Evolutionary conservation across 2,888 invertebrate species (phyloP).

Genomic region (Conistra vaccinii): DNA sequence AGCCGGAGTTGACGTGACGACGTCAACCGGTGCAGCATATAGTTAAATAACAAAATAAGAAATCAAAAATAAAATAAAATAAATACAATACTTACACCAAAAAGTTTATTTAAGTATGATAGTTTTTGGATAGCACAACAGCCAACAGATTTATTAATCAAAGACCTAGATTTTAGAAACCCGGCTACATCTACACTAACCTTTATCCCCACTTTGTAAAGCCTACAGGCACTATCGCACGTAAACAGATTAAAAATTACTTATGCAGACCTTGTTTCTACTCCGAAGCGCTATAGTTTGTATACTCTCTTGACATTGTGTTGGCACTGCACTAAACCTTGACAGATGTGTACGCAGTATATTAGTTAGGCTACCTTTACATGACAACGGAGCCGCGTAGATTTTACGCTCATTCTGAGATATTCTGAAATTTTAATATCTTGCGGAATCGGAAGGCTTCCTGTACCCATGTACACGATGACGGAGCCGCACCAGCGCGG

Average conservation of each 20-base stretch:
- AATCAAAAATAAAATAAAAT: too few relatives aligned
- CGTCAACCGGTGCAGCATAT: too few relatives aligned
- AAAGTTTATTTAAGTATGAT: too few relatives aligned
- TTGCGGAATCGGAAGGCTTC: too few relatives aligned
- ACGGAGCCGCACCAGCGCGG: too few relatives aligned
- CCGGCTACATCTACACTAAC: neutral
- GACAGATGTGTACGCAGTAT: slow-evolving; percentile 9
- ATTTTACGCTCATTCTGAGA: too few relatives aligned
- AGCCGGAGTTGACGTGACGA: too few relatives aligned
- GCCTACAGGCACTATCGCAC: slow-evolving; percentile 12
- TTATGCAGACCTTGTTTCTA: slow-evolving; percentile 45
- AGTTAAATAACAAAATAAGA: too few relatives aligned
- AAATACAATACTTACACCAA: too few relatives aligned
- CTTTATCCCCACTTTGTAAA: slow-evolving; percentile 5
- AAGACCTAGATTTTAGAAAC: neutral
- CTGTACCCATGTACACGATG: too few relatives aligned
- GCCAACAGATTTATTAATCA: neutral
- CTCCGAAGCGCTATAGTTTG: slow-evolving; percentile 8
- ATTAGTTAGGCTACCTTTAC: neutral
- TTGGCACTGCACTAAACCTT: slow-evolving; percentile 7
- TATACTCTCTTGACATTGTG: slow-evolving; percentile 9
- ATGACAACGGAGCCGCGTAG: too few relatives aligned
- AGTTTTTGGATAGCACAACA: neutral
- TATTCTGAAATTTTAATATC: too few relatives aligned
- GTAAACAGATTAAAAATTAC: slow-evolving; percentile 55